Percentiles rank a stretch among this genome's conserved stretches.
These are phyloP conservation scores for Eulemur rufifrons DNA, from an alignment of 2,113 vertebrate species.

Conservation along the genomic window DNA sequence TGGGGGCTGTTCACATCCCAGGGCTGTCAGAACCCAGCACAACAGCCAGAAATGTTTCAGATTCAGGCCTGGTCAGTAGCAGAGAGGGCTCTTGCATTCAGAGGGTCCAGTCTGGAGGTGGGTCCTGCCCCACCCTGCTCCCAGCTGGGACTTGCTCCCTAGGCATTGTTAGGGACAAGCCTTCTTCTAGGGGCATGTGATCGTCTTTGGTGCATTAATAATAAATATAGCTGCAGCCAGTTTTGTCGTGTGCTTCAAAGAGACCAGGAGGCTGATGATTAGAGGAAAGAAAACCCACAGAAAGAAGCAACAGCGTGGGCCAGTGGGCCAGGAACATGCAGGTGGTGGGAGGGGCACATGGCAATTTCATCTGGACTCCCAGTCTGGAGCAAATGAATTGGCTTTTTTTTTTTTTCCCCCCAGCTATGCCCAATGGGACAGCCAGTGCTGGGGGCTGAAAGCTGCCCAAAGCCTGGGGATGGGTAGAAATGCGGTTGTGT, in stretches of 20 bases:
- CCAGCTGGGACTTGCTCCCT: neutral
- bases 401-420: neutral
- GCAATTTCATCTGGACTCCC: neutral
- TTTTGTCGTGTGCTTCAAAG: neutral
- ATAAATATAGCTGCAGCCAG: neutral
- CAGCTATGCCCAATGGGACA: neutral
- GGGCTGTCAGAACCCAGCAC: neutral
- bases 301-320: neutral
- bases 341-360: fast-evolving
- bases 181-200: neutral
- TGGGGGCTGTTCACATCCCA: neutral
- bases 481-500: neutral
- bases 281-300: neutral
- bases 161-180: neutral
- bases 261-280: neutral
- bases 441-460: neutral
- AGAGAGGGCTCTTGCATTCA: neutral
- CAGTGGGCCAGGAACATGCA: neutral
- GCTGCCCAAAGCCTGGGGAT: neutral
- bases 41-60: neutral
- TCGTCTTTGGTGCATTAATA: neutral
- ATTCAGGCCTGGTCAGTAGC: neutral
- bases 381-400: neutral
- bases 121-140: neutral
- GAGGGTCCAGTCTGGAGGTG: neutral